phyloP scores from a whole-genome alignment of 2,797 vertebrate genomes.

The Pseudochaenichthys georgianus region DNA sequence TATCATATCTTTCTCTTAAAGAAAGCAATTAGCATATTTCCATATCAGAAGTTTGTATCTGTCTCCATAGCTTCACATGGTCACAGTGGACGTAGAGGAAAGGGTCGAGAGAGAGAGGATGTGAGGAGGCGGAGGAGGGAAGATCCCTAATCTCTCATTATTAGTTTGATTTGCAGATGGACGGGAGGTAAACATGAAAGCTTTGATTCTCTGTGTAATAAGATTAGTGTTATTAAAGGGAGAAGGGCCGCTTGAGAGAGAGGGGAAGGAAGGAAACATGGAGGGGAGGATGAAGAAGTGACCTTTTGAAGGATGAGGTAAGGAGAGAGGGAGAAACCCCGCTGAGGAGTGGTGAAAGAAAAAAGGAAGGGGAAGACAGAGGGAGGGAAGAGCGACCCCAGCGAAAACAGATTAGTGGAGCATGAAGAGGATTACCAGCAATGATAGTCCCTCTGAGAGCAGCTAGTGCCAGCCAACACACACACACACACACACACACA shows the following conservation, averaged over 20 bases:
- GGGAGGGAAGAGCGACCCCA: conserved; percentile 56
- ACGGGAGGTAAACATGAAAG: conserved; percentile 90
- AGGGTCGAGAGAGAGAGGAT: not conserved
- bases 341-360: conserved; percentile 38
- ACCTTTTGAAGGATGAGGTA: conserved; percentile 56
- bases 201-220: conserved; percentile 77
- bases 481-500: conserved; percentile 23
- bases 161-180: conserved; percentile 95
- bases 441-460: conserved; percentile 80
- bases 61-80: not conserved
- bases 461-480: conserved; percentile 44
- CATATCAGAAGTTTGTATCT: not conserved
- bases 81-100: not conserved
- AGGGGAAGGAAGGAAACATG: not conserved
- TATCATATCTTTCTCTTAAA: not conserved
- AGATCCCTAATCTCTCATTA: conserved; percentile 86
- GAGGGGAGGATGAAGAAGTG: conserved; percentile 30
- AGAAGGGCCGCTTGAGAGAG: conserved; percentile 32
- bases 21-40: not conserved
- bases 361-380: not conserved
- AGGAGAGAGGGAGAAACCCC: conserved; percentile 42
- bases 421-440: conserved; percentile 91
- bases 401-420: conserved; percentile 90
- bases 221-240: conserved; percentile 76
- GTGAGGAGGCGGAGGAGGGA: not conserved